These are phyloP conservation scores for Drosophila aff. DNA, from an alignment of 1,140 invertebrate genomes.

Conservation along the genomic window DNA sequence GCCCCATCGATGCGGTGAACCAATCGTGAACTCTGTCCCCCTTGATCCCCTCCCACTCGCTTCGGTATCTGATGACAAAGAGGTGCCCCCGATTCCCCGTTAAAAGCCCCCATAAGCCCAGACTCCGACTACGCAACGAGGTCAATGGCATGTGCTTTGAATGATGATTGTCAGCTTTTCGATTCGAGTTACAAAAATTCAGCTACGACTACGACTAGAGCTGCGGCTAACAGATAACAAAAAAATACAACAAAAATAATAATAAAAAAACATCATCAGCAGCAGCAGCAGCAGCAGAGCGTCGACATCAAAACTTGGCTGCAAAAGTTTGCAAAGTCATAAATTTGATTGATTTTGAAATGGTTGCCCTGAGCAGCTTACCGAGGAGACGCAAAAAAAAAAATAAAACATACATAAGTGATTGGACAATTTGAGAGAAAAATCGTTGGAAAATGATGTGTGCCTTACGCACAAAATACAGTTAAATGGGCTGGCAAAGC, in stretches of 20 bases:
- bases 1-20: constrained; percentile 29
- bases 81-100: constrained; percentile 20
- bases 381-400: constrained; percentile 8
- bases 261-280: constrained; percentile 21
- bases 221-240: constrained; percentile 24
- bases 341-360: constrained; percentile 67
- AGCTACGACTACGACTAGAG: constrained; percentile 41
- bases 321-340: constrained; percentile 62
- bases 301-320: constrained; percentile 44
- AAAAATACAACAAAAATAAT: constrained; percentile 6
- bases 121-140: constrained; percentile 53
- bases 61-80: constrained; percentile 48
- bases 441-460: constrained; percentile 54
- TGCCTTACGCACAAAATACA: constrained; percentile 44
- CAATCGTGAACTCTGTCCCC: constrained; percentile 23
- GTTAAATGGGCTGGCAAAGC: constrained; percentile 51
- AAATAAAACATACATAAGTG: constrained; percentile 13
- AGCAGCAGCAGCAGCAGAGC: constrained; percentile 4
- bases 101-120: constrained; percentile 13
- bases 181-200: constrained; percentile 50
- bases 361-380: constrained; percentile 56
- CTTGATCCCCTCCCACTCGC: neutral
- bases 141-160: constrained; percentile 60
- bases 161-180: constrained; percentile 60
- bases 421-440: constrained; percentile 37